Conservation (phyloP, 2,797 vertebrate species). For the Lagorchestes hirsutus region DNA sequence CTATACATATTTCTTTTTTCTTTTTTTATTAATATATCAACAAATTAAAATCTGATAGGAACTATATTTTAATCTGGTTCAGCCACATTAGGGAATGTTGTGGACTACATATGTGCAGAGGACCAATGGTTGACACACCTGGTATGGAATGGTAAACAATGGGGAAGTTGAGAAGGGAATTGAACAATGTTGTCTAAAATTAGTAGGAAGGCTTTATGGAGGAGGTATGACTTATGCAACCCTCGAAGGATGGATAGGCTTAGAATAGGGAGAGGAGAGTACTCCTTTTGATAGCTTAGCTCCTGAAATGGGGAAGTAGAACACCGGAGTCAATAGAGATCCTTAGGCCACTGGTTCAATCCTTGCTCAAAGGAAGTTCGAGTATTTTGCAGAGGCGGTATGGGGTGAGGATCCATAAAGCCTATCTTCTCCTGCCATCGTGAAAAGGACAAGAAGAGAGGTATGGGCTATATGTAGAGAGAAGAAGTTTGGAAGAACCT, state of each 20-base stretch:
- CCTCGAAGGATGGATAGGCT: background rate
- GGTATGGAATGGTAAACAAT: background rate
- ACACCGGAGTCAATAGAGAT: background rate
- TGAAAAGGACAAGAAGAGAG: background rate
- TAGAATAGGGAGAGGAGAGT: background rate
- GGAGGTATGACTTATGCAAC: background rate
- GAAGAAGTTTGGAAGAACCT: background rate
- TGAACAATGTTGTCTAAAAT: background rate
- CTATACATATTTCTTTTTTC: background rate
- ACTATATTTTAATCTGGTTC: background rate
- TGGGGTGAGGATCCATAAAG: background rate
- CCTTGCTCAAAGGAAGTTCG: background rate
- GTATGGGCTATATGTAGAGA: background rate
- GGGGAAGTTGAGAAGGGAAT: background rate
- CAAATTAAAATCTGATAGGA: background rate
- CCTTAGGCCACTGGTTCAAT: background rate
- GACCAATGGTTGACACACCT: background rate
- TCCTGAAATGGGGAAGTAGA: background rate
- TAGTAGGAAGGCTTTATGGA: background rate
- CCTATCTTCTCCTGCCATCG: background rate
- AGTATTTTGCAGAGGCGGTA: background rate
- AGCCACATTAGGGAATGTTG: background rate
- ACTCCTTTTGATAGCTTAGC: background rate
- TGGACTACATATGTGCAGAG: background rate
- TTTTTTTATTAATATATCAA: background rate